These are phyloP conservation scores for Syngnathus rostellatus DNA, from an alignment of 2,797 vertebrate species.

Conservation along the genomic window DNA sequence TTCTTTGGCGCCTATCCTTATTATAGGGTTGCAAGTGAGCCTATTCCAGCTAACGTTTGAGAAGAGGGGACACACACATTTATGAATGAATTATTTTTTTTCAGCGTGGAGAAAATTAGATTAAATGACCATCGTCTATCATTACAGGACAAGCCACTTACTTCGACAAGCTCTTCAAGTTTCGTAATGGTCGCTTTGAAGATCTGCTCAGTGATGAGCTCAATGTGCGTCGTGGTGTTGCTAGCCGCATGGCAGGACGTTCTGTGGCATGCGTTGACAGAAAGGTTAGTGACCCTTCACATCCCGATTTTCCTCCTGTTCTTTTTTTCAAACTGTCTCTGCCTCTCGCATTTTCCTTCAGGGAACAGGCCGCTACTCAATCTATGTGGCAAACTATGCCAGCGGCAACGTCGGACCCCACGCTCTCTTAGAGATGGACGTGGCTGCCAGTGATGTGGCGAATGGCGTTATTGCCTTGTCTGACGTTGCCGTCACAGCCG, in stretches of 20 bases:
- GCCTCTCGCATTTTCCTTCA: conserved; percentile 30
- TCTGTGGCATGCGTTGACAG: conserved; percentile 91
- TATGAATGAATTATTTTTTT: neutral
- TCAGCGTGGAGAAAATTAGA: neutral
- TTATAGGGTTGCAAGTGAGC: neutral
- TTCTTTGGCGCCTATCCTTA: neutral
- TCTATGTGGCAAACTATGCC: conserved; percentile 94
- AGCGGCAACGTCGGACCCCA: conserved; percentile 81
- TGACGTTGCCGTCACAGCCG: conserved; percentile 74
- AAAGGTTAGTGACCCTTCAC: conserved; percentile 63
- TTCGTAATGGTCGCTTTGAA: conserved; percentile 87
- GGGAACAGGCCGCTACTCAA: conserved; percentile 85
- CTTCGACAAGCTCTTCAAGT: conserved; percentile 90
- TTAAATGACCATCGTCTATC: neutral
- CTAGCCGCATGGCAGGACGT: conserved; percentile 82
- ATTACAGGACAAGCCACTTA: conserved; percentile 80
- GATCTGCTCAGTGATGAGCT: conserved; percentile 84
- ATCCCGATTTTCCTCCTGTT: neutral
- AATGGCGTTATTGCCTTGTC: conserved; percentile 77
- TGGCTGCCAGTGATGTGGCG: conserved; percentile 76
- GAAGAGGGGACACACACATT: too few species aligned
- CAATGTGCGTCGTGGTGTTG: conserved; percentile 73
- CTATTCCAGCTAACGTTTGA: neutral
- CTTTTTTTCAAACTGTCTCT: neutral
- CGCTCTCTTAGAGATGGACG: conserved; percentile 87